phyloP scores from a whole-genome alignment of 2,888 invertebrate genomes.

The Lasioglossum malachurum region DNA sequence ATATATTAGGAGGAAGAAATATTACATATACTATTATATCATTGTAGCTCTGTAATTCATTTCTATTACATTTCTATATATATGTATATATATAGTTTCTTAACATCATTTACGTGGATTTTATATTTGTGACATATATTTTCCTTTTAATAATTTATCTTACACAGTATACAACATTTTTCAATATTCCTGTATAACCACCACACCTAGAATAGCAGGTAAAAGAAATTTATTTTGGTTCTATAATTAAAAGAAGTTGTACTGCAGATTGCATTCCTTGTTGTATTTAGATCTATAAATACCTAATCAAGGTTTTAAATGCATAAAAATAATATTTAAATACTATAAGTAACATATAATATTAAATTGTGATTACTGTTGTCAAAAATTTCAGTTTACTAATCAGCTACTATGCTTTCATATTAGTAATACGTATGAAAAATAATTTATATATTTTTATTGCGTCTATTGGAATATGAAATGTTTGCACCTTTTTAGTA shows the following conservation, averaged over 20 bases:
- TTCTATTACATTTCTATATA: slow-evolving; percentile 13
- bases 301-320: background rate
- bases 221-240: background rate
- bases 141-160: slow-evolving; percentile 29
- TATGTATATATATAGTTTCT: background rate
- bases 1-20: slow-evolving; percentile 29
- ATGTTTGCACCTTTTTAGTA: slow-evolving; percentile 13
- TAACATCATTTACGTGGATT: slow-evolving; percentile 20
- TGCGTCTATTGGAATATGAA: slow-evolving; percentile 25
- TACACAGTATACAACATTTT: slow-evolving; percentile 31
- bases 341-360: background rate
- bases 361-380: slow-evolving; percentile 11
- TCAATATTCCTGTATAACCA: slow-evolving; percentile 25
- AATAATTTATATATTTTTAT: slow-evolving; percentile 41
- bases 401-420: slow-evolving; percentile 18
- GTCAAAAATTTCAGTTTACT: slow-evolving; percentile 17
- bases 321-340: slow-evolving; percentile 13
- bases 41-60: slow-evolving; percentile 27
- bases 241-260: slow-evolving; percentile 14
- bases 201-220: background rate
- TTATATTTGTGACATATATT: slow-evolving; percentile 25
- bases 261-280: background rate
- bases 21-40: slow-evolving; percentile 13
- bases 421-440: slow-evolving; percentile 23
- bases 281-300: slow-evolving; percentile 14